Base-by-base conservation (phyloP, 1,140 invertebrate species). In the Ostrea denselamellosa region DNA sequence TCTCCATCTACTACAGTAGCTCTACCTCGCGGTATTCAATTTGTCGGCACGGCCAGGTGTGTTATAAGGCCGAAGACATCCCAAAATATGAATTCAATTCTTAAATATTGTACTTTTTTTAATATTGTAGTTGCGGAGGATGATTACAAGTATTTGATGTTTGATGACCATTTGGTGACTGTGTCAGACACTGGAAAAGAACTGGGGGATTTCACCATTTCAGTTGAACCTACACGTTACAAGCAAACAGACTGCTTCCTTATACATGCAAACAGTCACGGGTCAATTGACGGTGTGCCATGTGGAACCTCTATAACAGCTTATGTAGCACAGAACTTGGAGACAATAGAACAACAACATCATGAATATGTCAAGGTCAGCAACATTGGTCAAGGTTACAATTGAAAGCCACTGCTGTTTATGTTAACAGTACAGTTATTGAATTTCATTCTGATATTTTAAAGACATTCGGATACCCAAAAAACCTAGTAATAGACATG, bases 331-430 rank as follows among this genome's bases (percentile, higher is more conserved):
- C 91, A 92, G 83, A 92, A 93, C 84, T 86, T 95, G n/a, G 93
- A 94, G 56, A 95, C 94, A 3, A 54, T 95, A 19, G 94, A 95
- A 86, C 94, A 95, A 89, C 93, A 94, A 44, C 94, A 95, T 81
- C 94, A 94, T 92, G 95, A 95, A 91, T 94, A 94, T 92, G 94
- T 95, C 0, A 94, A 95, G 93, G 94, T 95, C 89, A 53, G 88
- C 52, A 65, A 17, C 8, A 56, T 22, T 10, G 56, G 71, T 3
- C 10, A n/a, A 22, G 53, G 81, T 28, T 87, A 87, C 62, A 25
- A 83, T 9, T 58, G 68, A 14, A 83, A 8, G 19, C 7, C 19
- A 3, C 51, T 44, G 52, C 34, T 44, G 9, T 51, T 83, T 44
- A 44, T 44, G 19, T 51, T n/a, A 44, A 52, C 8, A 83, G 19